phyloP scores from a whole-genome alignment of 2,797 vertebrate genomes.

The Amphiprion clarkii region DNA sequence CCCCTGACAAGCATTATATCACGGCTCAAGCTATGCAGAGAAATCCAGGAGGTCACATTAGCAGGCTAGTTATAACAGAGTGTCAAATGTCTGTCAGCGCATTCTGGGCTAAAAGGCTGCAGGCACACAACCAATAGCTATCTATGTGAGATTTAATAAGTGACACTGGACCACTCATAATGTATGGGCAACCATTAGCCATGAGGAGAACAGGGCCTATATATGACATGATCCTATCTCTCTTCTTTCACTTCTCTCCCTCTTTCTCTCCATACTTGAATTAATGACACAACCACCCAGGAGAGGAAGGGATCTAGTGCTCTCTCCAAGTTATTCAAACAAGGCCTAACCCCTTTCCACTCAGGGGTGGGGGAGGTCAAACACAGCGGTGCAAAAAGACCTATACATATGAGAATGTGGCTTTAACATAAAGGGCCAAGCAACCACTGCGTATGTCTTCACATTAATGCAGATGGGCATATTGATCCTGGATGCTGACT shows the following conservation, averaged over 20 bases:
- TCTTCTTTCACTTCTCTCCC: slow-evolving; percentile 42
- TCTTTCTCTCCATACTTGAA: slow-evolving; percentile 53
- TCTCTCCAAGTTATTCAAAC: slow-evolving; percentile 59
- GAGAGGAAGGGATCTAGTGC: slow-evolving; percentile 32
- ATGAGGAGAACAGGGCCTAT: slow-evolving; percentile 34
- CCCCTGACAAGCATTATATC: slow-evolving; percentile 56
- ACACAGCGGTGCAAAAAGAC: slow-evolving; percentile 38
- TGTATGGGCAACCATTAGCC: slow-evolving; percentile 61
- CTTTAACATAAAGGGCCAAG: slow-evolving; percentile 66
- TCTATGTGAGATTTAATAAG: slow-evolving; percentile 62
- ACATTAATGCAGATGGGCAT: slow-evolving; percentile 74
- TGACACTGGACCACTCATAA: slow-evolving; percentile 59
- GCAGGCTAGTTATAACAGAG: slow-evolving; percentile 55
- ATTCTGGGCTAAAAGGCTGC: slow-evolving; percentile 41
- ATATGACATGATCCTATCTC: slow-evolving; percentile 53
- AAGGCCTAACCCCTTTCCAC: slow-evolving; percentile 47
- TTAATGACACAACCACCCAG: slow-evolving; percentile 59
- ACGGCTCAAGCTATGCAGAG: slow-evolving; percentile 36
- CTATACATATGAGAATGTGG: slow-evolving; percentile 49
- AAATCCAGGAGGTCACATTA: slow-evolving; percentile 63
- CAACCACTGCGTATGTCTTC: slow-evolving; percentile 62
- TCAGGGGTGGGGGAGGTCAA: slow-evolving; percentile 31
- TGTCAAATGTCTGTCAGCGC: slow-evolving; percentile 71
- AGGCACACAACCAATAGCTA: slow-evolving; percentile 30
- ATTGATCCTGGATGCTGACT: slow-evolving; percentile 73